Evolutionary conservation across 1,140 invertebrate genomes (phyloP).

Genomic region (Prorops nasuta): DNA sequence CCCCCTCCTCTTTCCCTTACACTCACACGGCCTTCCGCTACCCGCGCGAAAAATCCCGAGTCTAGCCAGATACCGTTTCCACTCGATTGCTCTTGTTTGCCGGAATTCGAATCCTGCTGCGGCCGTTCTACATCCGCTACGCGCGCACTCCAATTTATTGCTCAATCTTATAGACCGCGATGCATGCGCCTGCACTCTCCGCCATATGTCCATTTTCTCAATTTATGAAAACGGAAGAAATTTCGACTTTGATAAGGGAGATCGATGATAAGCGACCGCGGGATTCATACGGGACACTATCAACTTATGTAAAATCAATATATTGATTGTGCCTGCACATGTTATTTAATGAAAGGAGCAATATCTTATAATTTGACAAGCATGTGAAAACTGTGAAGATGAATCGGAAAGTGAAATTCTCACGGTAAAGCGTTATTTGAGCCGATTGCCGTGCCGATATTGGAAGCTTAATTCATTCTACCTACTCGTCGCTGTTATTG

Average conservation of each 20-base stretch:
- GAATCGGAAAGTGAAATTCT: too few relatives aligned
- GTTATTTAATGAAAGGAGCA: too few relatives aligned
- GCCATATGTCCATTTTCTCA: neutral
- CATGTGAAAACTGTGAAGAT: too few relatives aligned
- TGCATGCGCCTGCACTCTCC: neutral
- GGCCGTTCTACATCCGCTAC: neutral
- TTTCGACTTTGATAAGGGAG: too few relatives aligned
- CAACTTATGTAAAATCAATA: too few relatives aligned
- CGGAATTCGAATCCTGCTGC: neutral
- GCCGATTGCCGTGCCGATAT: neutral
- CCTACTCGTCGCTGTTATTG: neutral
- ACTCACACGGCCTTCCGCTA: conserved; percentile 2
- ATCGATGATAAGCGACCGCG: too few relatives aligned
- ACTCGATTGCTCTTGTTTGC: neutral
- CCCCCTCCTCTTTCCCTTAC: neutral
- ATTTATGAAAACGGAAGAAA: too few relatives aligned
- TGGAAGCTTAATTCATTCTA: too few relatives aligned
- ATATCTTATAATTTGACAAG: too few relatives aligned
- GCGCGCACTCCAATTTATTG: neutral
- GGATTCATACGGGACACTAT: too few relatives aligned
- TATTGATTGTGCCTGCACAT: too few relatives aligned
- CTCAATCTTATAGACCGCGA: neutral
- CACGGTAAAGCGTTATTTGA: neutral
- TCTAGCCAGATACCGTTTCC: neutral
- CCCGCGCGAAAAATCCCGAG: neutral